phyloP scores from a whole-genome alignment of 1,140 invertebrate genomes.

The Teleogryllus occipitalis region DNA sequence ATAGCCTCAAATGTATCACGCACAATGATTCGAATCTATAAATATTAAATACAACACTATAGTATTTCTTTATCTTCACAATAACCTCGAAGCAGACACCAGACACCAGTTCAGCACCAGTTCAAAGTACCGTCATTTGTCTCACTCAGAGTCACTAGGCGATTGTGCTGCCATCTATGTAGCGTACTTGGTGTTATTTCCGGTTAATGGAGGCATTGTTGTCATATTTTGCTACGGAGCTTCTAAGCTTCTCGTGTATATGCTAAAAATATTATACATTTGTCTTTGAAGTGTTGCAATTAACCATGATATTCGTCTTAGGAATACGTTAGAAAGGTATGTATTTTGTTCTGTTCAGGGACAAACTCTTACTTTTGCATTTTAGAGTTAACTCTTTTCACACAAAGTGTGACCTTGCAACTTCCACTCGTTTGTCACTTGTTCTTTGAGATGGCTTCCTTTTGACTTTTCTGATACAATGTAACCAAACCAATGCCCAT shows the following conservation, averaged over 20 bases:
- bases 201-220: constrained; percentile 23
- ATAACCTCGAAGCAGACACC: too few species aligned
- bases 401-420: constrained; percentile 24
- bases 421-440: constrained; percentile 22
- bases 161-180: constrained; percentile 10
- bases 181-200: not conserved
- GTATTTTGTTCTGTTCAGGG: not conserved
- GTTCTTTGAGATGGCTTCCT: constrained; percentile 22
- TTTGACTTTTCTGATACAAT: constrained; percentile 16
- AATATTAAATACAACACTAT: too few species aligned
- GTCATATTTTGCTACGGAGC: constrained; percentile 23
- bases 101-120: too few species aligned
- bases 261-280: constrained; percentile 2
- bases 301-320: not conserved
- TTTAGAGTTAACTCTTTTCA: constrained; percentile 13
- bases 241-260: constrained; percentile 8
- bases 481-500: not conserved
- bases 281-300: not conserved
- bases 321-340: not conserved
- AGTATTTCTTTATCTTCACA: too few species aligned
- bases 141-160: not conserved
- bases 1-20: too few species aligned
- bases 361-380: not conserved
- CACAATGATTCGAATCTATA: too few species aligned
- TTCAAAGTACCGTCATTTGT: not conserved